Evolutionary conservation across 2,113 vertebrate species (phyloP), one percentile per base, ranked within the genome.

Genomic region (Tauraco erythrolophus): DNA sequence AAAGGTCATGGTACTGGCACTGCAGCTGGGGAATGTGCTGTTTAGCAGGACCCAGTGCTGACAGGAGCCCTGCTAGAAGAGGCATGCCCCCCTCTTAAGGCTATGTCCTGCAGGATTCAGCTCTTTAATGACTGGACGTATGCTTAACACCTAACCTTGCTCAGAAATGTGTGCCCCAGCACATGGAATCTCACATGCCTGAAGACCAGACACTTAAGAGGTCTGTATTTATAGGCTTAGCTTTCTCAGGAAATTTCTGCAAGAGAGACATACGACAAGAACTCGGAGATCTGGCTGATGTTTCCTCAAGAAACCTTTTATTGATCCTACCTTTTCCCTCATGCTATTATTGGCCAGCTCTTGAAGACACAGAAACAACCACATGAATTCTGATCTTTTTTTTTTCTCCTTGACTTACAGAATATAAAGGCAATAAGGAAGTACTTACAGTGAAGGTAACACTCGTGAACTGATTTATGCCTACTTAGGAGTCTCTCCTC

Each of bases 21-120:
- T 85, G 94, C 96, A 97, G 96, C 94, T 96, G 96, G 88, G 69
- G 87, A 96, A 84, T 79, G 78, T 83, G 96, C 83, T 82, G 69
- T 39, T 94, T n/a, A 94, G 89, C 56, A 84, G 62, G 69, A 51
- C 19, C 30, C 46, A 48, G 76, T 1, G 43, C 69, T 82, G 68
- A 48, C 27, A 84, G 60, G 39, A 94, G 87, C 93, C 48, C 80
- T 87, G 51, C 62, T 46, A 37, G 88, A 86, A 93, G 62, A 93
- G 62, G 58, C 17, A 2, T 7, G 28, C 51, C 89, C 43, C 53
- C 39, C 31, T 89, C 81, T 27, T 51, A 39, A 61, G 48, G 57
- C 69, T 53, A 8, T 18, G 56, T 33, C 69, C 76, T 88, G 74
- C 30, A 53, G 53, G 70, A 31, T 60, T 76, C 17, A 33, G 74